Conservation (phyloP, 2,113 vertebrate genomes). For the Enhydra lutris region DNA sequence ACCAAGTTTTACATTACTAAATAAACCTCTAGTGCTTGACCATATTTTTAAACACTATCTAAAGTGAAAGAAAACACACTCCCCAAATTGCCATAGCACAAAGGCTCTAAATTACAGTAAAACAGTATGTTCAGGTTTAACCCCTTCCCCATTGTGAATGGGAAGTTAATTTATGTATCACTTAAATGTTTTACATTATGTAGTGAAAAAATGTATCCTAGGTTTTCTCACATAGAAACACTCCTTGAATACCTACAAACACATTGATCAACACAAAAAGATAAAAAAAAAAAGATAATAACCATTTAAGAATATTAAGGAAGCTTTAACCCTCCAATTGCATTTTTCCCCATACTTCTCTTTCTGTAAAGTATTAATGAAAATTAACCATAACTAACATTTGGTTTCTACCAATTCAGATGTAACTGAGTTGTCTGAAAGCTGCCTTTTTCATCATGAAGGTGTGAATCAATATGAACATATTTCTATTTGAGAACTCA, state of each 20-base stretch:
- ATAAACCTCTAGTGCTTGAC: not conserved
- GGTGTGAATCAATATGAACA: not conserved
- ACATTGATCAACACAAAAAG: not conserved
- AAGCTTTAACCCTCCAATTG: not conserved
- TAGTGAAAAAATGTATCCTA: not conserved
- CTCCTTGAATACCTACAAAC: not conserved
- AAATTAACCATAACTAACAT: not conserved
- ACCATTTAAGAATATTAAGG: not conserved
- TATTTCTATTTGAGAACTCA: not conserved
- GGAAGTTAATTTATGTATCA: not conserved
- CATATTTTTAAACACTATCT: not conserved
- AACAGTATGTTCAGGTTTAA: not conserved
- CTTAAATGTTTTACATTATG: not conserved
- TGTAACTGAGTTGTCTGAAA: not conserved
- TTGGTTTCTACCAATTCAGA: not conserved
- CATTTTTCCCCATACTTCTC: not conserved
- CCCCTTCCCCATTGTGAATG: not conserved
- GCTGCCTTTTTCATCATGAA: not conserved
- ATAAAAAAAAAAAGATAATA: not conserved
- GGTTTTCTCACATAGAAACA: not conserved
- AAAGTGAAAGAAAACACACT: not conserved
- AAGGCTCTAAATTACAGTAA: not conserved
- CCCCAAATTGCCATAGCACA: not conserved
- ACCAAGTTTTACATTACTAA: not conserved
- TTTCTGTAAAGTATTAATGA: not conserved